Conservation (phyloP, 1,140 invertebrate species). For the Eubasilissa regina region DNA sequence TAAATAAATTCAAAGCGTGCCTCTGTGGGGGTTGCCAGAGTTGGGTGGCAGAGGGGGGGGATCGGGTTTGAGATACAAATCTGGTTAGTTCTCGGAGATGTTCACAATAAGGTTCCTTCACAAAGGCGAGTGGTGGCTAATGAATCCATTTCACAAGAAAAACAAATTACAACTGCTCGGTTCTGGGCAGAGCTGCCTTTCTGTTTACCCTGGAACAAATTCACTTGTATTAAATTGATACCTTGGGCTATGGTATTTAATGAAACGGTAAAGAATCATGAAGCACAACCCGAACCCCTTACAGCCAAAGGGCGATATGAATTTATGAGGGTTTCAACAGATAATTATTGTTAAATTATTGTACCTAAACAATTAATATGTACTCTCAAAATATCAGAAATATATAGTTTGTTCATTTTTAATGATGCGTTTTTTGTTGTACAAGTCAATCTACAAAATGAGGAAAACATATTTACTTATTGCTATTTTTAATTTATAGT, state of each 20-base stretch:
- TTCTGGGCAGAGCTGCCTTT: slow-evolving; percentile 1
- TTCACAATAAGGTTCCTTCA: slow-evolving; percentile 30
- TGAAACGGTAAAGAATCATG: slow-evolving; percentile 38
- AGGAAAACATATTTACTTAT: too few species aligned
- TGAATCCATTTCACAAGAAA: slow-evolving; percentile 56
- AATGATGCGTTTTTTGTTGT: too few species aligned
- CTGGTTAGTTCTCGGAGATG: slow-evolving; percentile 24
- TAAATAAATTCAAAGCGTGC: background rate
- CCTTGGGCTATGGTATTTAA: slow-evolving; percentile 42
- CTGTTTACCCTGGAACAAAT: slow-evolving; percentile 44
- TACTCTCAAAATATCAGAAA: too few species aligned
- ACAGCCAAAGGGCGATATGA: too few species aligned
- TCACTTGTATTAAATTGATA: slow-evolving; percentile 50
- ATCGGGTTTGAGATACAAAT: slow-evolving; percentile 23
- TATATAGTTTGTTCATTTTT: too few species aligned
- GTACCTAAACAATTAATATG: too few species aligned
- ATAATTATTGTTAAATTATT: too few species aligned
- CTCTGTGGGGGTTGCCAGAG: background rate
- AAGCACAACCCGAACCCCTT: background rate
- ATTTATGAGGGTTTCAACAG: too few species aligned
- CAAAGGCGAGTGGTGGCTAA: slow-evolving; percentile 47
- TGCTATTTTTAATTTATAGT: too few species aligned
- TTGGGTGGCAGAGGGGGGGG: background rate
- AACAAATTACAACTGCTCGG: slow-evolving; percentile 50
- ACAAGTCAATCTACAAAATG: too few species aligned